A percentile compares a stretch with the other conserved stretches of the same genome.
phyloP scores from a whole-genome alignment of 2,113 vertebrate species.

The Carlito syrichta region DNA sequence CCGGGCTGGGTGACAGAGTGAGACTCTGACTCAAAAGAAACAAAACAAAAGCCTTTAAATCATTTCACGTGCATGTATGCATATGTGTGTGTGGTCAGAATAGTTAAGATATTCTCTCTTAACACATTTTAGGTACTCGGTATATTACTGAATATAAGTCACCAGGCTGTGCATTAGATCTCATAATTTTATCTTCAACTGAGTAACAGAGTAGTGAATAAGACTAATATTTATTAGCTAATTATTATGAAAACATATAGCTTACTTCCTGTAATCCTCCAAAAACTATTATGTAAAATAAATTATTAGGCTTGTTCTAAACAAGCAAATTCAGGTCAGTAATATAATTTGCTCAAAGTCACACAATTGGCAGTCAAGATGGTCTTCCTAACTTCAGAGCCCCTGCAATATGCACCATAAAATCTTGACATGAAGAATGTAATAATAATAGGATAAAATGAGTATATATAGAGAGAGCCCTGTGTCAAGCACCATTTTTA shows the following conservation, averaged over 20 bases:
- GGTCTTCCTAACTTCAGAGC: not conserved
- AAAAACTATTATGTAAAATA: not conserved
- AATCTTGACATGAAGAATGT: not conserved
- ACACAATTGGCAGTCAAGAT: not conserved
- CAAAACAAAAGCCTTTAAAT: no score
- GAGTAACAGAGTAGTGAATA: not conserved
- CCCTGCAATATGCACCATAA: not conserved
- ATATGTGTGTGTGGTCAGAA: not conserved
- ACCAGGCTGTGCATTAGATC: not conserved
- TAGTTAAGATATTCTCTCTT: not conserved
- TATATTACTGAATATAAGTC: not conserved
- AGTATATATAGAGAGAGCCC: not conserved
- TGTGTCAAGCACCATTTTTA: not conserved
- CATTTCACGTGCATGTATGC: not conserved
- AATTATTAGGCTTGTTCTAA: not conserved
- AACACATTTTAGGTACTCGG: not conserved
- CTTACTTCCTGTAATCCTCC: not conserved
- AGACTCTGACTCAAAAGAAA: no score
- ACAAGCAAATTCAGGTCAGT: not conserved
- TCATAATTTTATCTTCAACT: not conserved
- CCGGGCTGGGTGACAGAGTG: no score
- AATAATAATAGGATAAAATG: not conserved
- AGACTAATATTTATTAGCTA: not conserved
- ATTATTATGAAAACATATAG: not conserved
- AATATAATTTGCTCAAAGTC: not conserved